Evolutionary conservation across 2,888 invertebrate genomes (phyloP).

Genomic region (Melangyna quadrimaculata): DNA sequence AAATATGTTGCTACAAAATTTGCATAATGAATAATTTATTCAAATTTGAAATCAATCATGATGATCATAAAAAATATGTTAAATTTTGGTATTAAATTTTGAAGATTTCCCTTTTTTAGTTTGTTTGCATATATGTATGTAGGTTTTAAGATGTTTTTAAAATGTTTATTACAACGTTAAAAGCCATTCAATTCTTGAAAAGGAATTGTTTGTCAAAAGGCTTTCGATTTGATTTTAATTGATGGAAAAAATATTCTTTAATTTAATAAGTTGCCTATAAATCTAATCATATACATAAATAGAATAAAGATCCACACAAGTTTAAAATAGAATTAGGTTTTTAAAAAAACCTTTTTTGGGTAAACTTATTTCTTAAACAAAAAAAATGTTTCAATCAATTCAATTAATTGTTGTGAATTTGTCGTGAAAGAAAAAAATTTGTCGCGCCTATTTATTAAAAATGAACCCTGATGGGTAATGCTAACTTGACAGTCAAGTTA

Average conservation of each 20-base stretch:
- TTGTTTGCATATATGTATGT: neutral
- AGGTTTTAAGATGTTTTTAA: neutral
- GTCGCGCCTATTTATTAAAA: no score
- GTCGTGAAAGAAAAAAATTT: no score
- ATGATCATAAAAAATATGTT: constrained; percentile 22
- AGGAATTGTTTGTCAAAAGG: neutral
- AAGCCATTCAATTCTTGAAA: neutral
- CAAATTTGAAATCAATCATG: constrained; percentile 52
- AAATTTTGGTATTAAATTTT: neutral
- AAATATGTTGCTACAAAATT: neutral
- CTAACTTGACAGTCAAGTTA: no score
- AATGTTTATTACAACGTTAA: neutral
- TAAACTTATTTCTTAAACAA: no score
- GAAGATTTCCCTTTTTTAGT: neutral
- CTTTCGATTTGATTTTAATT: neutral
- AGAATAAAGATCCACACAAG: no score
- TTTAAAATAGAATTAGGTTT: no score
- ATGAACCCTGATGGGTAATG: no score
- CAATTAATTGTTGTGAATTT: no score
- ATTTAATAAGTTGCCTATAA: neutral
- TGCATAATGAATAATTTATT: constrained; percentile 2
- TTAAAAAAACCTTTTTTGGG: no score
- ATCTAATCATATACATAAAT: no score
- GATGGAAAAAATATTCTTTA: neutral
- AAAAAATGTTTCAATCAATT: no score